A percentile compares a stretch with the other conserved stretches of the same genome.
phyloP scores from a whole-genome alignment of 1,140 invertebrate species.

The Arion vulgaris region DNA sequence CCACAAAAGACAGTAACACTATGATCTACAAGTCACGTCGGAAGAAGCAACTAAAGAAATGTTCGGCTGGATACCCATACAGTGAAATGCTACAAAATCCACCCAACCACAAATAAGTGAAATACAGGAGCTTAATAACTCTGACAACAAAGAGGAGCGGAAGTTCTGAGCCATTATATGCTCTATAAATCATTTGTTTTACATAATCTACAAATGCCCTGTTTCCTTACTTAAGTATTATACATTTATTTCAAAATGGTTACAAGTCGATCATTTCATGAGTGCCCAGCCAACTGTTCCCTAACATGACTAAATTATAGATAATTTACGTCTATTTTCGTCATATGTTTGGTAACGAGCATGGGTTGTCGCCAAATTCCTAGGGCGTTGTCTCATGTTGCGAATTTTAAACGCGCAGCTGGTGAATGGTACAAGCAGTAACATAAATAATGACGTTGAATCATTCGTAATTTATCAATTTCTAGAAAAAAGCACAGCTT shows the following conservation, averaged over 20 bases:
- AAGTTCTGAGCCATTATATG: no score
- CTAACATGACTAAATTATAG: background rate
- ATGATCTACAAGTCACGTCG: no score
- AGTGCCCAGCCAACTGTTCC: background rate
- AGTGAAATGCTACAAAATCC: no score
- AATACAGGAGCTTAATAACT: no score
- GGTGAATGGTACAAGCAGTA: background rate
- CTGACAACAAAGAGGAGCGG: no score
- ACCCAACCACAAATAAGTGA: no score
- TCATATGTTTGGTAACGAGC: background rate
- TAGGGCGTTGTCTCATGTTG: background rate
- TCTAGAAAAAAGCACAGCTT: background rate
- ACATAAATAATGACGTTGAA: background rate
- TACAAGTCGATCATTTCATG: background rate
- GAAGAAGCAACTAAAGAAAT: no score
- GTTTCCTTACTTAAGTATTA: slow-evolving; percentile 5
- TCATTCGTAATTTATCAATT: slow-evolving; percentile 7
- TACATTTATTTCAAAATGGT: slow-evolving; percentile 17
- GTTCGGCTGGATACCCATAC: no score
- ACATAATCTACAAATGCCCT: no score
- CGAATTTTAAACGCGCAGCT: background rate
- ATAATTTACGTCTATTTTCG: background rate
- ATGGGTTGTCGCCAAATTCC: background rate
- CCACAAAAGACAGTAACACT: no score
- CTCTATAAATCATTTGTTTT: no score